Percentiles rank a stretch among this genome's conserved stretches.
phyloP scores from a whole-genome alignment of 2,797 vertebrate species.

The Kryptolebias ocellatus region DNA sequence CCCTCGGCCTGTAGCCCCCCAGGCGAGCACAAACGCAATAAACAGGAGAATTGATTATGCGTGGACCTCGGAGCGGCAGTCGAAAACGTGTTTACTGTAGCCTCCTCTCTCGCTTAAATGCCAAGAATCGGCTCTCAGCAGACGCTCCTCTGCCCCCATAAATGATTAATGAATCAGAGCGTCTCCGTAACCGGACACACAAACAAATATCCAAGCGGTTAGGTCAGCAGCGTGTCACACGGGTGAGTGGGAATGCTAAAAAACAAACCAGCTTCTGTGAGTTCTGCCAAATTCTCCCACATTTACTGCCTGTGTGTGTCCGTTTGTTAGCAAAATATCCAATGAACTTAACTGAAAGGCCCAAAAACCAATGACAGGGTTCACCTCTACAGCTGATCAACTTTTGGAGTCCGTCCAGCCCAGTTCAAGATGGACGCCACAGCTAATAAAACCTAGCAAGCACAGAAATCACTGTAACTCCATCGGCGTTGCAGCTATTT shows the following conservation, averaged over 20 bases:
- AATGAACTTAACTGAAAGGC: no score
- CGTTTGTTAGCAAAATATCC: no score
- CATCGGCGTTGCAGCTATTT: no score
- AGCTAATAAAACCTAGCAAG: no score
- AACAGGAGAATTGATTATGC: slow-evolving; percentile 76
- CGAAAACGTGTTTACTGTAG: slow-evolving; percentile 76
- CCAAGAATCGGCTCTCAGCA: slow-evolving; percentile 64
- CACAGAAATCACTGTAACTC: no score
- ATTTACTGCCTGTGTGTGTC: no score
- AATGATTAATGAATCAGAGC: slow-evolving; percentile 72
- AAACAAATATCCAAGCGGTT: slow-evolving; percentile 56
- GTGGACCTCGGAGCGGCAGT: slow-evolving; percentile 67
- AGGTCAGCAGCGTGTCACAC: slow-evolving; percentile 33
- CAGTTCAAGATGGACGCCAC: no score
- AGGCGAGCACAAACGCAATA: slow-evolving; percentile 73
- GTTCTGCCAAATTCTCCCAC: no score
- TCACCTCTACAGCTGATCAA: no score
- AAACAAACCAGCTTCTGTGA: not conserved
- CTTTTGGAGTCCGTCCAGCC: no score
- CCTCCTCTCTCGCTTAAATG: slow-evolving; percentile 66
- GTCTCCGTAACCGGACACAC: slow-evolving; percentile 49
- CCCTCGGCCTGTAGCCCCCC: slow-evolving; percentile 60
- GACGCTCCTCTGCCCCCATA: slow-evolving; percentile 52
- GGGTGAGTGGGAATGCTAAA: not conserved
- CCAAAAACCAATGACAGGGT: no score